These are phyloP conservation scores for Bovichtus variegatus DNA, from an alignment of 2,797 vertebrate species.

Conservation along the genomic window DNA sequence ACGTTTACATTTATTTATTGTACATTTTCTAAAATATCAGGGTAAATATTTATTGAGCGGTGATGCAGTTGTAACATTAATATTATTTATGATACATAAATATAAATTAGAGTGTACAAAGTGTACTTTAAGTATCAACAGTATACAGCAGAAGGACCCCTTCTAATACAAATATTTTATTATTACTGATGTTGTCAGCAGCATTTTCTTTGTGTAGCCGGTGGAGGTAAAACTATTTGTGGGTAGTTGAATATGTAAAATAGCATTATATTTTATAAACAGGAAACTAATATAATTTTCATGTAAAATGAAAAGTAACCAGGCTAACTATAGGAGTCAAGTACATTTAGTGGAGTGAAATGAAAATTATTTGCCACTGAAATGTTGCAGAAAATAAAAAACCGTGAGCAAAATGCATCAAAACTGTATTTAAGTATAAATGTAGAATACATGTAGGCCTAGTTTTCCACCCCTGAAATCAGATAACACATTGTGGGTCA, in stretches of 20 bases:
- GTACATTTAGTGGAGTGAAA: not conserved
- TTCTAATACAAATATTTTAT: no score
- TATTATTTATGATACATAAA: not conserved
- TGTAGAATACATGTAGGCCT: not conserved
- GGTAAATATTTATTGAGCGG: not conserved
- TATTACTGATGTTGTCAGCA: no score
- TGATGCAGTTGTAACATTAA: not conserved
- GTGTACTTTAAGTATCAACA: no score
- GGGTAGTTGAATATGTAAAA: not conserved
- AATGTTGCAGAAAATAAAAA: not conserved
- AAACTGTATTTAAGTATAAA: not conserved
- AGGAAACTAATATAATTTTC: not conserved
- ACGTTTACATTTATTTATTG: no score
- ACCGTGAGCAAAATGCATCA: not conserved
- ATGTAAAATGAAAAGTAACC: not conserved
- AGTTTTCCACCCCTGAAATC: no score
- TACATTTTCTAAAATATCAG: no score
- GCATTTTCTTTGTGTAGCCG: no score
- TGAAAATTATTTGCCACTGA: not conserved
- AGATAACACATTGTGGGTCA: no score
- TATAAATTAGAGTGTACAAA: not conserved
- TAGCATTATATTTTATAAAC: not conserved
- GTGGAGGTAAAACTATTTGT: no score
- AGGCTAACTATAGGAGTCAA: not conserved
- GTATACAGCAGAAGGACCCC: no score